Evolutionary conservation across 1,140 invertebrate species (phyloP).

Genomic region (Bombus confusus): DNA sequence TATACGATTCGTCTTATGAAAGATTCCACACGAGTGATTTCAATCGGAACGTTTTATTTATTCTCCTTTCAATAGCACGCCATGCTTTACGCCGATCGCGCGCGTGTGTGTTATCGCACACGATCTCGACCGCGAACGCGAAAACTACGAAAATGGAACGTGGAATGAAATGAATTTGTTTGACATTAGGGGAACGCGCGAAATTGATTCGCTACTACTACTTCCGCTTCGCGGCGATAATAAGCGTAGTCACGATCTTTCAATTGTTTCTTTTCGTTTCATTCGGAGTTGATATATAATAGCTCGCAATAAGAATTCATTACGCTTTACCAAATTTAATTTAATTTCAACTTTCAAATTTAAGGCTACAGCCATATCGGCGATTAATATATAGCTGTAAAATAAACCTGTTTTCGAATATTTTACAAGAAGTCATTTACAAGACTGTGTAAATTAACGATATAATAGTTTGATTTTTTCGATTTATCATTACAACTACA

Average conservation of each 20-base stretch:
- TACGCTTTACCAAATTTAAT: neutral
- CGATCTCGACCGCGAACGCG: neutral
- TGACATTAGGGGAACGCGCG: neutral
- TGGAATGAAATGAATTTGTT: conserved; percentile 25
- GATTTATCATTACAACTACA: too few species aligned
- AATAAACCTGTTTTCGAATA: too few species aligned
- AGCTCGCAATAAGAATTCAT: neutral
- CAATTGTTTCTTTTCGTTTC: neutral
- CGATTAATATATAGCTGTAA: too few species aligned
- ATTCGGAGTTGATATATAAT: neutral
- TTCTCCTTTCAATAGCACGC: neutral
- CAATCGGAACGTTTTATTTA: conserved; percentile 21
- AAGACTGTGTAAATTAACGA: too few species aligned
- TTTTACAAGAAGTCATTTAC: too few species aligned
- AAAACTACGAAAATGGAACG: conserved; percentile 28
- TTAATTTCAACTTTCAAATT: too few species aligned
- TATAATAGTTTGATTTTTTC: too few species aligned
- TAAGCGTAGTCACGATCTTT: neutral
- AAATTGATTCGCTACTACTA: conserved; percentile 1
- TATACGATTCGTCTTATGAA: neutral
- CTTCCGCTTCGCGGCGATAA: neutral
- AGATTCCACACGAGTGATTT: neutral
- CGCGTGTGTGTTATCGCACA: neutral
- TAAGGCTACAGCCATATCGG: too few species aligned
- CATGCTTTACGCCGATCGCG: neutral